These are phyloP conservation scores for Hypanus sabinus DNA, from an alignment of 2,113 vertebrate genomes.

Conservation along the genomic window DNA sequence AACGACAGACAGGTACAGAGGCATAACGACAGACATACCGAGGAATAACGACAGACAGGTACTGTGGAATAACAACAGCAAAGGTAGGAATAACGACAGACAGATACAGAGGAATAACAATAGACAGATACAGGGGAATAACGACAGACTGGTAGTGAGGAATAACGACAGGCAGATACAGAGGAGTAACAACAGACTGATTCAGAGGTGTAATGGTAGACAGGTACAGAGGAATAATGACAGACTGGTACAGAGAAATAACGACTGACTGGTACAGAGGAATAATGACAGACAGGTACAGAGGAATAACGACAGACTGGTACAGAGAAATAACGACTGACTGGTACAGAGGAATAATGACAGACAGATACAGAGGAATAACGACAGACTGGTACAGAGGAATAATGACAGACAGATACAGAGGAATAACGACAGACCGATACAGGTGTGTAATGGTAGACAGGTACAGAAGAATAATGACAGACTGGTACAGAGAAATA, in stretches of 20 bases:
- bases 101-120: no score
- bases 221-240: neutral
- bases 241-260: neutral
- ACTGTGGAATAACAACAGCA: no score
- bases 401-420: neutral
- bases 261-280: no score
- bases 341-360: neutral
- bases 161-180: neutral
- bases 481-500: neutral
- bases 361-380: no score
- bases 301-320: neutral
- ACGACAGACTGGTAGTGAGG: no score
- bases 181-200: neutral
- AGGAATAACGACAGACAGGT: no score
- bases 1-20: neutral
- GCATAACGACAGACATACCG: neutral
- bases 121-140: neutral
- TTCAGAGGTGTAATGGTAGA: no score
- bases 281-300: no score
- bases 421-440: neutral
- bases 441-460: no score
- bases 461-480: neutral
- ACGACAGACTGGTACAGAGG: neutral
- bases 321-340: no score
- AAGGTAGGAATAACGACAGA: neutral